A percentile compares a stretch with the other conserved stretches of the same genome.
Evolutionary conservation across 37 sponge, comb jelly and placozoan genomes (phyloP).

Genomic region (Haliclona indistincta): DNA sequence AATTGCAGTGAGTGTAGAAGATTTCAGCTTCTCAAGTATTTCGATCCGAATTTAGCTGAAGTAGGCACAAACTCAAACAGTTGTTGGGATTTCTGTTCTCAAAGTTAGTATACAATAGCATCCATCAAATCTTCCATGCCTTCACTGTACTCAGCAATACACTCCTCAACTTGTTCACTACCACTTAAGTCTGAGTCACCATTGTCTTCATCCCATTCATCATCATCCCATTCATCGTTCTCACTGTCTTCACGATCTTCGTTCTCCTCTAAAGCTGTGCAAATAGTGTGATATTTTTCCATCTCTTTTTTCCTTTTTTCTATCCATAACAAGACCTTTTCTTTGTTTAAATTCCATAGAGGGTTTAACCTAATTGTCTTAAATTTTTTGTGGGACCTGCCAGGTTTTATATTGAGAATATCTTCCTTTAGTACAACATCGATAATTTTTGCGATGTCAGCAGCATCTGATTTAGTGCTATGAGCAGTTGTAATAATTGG

Average conservation of each 20-base stretch:
- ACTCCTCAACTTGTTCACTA: neutral
- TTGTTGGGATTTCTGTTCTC: too few species aligned
- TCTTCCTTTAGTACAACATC: too few species aligned
- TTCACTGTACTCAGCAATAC: too few species aligned
- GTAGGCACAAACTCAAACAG: too few species aligned
- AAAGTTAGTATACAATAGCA: too few species aligned
- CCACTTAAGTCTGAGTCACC: too few species aligned
- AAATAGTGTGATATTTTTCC: too few species aligned
- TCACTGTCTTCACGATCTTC: neutral
- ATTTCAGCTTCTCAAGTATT: slow-evolving; percentile 11
- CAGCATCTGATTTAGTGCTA: neutral
- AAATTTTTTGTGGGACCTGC: neutral
- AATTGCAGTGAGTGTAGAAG: neutral
- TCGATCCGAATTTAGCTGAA: slow-evolving; percentile 4
- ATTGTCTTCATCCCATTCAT: too few species aligned
- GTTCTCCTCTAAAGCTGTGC: neutral
- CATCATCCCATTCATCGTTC: too few species aligned
- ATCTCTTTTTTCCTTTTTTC: neutral
- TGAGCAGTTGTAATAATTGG: neutral
- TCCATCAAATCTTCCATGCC: too few species aligned
- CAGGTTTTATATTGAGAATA: neutral
- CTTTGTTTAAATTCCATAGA: neutral
- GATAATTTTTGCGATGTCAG: neutral
- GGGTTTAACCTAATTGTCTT: neutral
- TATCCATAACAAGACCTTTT: neutral